These are phyloP conservation scores for Xenopus laevis DNA, from an alignment of 2,113 vertebrate species.

Conservation along the genomic window DNA sequence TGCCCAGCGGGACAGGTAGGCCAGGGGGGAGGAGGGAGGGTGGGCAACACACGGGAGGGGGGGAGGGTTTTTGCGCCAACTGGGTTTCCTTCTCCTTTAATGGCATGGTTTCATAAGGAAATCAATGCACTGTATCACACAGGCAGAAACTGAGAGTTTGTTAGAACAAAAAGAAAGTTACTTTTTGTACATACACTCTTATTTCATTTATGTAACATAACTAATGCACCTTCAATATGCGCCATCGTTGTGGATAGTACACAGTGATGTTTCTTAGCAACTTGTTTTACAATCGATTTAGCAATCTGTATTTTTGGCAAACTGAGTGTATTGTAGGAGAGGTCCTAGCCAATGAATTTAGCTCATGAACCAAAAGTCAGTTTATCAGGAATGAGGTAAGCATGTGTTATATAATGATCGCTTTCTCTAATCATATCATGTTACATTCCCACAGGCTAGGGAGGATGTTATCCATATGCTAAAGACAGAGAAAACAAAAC, in stretches of 20 bases:
- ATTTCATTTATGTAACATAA: too few relatives aligned
- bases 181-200: too few relatives aligned
- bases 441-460: slow-evolving; percentile 74
- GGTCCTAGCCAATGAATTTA: slow-evolving; percentile 40
- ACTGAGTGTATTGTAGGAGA: slow-evolving; percentile 28
- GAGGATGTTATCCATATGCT: slow-evolving; percentile 92
- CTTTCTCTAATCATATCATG: slow-evolving; percentile 46
- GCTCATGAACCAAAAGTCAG: slow-evolving; percentile 11
- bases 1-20: too few relatives aligned
- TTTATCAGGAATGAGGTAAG: slow-evolving; percentile 28
- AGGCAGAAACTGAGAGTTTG: too few relatives aligned
- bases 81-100: too few relatives aligned
- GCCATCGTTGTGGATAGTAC: slow-evolving; percentile 15
- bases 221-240: too few relatives aligned
- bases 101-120: too few relatives aligned
- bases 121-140: too few relatives aligned
- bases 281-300: slow-evolving; percentile 54
- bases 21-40: too few relatives aligned
- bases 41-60: too few relatives aligned
- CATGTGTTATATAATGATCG: slow-evolving; percentile 28
- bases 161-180: too few relatives aligned
- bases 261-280: slow-evolving; percentile 61
- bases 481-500: slow-evolving; percentile 76
- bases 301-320: slow-evolving; percentile 52
- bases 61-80: too few relatives aligned